Evolutionary conservation across 2,888 invertebrate species (phyloP).

Genomic region (Eupithecia dodoneata): DNA sequence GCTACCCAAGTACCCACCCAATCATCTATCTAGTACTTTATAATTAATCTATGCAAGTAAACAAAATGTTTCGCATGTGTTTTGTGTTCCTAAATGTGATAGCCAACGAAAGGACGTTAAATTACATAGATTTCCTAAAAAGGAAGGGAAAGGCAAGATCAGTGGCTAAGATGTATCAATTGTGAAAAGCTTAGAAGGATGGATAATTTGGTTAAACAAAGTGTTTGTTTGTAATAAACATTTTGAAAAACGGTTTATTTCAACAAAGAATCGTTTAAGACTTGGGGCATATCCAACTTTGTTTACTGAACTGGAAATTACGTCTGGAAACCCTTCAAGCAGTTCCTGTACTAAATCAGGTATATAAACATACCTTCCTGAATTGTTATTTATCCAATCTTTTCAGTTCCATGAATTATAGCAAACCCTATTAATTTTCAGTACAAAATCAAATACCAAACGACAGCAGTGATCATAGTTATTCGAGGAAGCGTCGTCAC

Average conservation of each 20-base stretch:
- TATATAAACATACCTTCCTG: background rate
- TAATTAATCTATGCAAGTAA: background rate
- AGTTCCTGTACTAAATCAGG: background rate
- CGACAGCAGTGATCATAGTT: too few species aligned
- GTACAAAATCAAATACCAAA: too few species aligned
- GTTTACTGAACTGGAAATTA: background rate
- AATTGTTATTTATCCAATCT: too few species aligned
- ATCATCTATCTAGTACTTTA: too few species aligned
- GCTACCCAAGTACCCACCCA: too few species aligned
- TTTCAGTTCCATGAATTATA: too few species aligned
- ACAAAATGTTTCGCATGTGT: background rate
- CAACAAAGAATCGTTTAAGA: background rate
- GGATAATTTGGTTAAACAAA: background rate
- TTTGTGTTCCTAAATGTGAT: background rate
- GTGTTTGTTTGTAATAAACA: background rate
- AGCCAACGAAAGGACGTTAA: background rate
- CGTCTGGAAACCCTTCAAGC: background rate
- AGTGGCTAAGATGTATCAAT: background rate
- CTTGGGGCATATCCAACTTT: constrained; percentile 7
- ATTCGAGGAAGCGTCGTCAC: too few species aligned
- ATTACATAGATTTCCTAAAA: background rate
- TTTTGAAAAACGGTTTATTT: background rate
- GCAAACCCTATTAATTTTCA: too few species aligned
- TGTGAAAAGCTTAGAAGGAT: background rate
- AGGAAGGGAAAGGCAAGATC: background rate